These are phyloP conservation scores for Lacerta viridis DNA, from an alignment of 2,797 vertebrate genomes.

Conservation along the genomic window DNA sequence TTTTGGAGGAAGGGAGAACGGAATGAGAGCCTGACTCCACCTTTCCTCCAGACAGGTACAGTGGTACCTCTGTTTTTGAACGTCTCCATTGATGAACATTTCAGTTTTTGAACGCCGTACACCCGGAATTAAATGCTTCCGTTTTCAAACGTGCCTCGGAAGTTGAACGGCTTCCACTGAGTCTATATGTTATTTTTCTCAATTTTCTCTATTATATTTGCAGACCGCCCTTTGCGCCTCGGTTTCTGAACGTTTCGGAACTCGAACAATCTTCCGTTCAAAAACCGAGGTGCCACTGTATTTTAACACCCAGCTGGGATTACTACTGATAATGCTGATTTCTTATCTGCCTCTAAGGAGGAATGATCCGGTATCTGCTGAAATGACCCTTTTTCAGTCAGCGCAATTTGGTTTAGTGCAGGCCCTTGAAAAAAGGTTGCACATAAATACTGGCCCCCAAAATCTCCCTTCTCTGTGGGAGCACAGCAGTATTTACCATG, in stretches of 20 bases:
- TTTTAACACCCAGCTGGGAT: not conserved
- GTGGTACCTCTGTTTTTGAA: too few species aligned
- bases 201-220: too few species aligned
- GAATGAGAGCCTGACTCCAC: not conserved
- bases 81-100: too few species aligned
- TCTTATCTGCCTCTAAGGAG: not conserved
- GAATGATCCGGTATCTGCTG: not conserved
- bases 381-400: not conserved
- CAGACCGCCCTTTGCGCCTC: too few species aligned
- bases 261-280: too few species aligned
- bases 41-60: not conserved
- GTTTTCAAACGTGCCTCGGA: too few species aligned
- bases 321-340: slow-evolving; percentile 17
- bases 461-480: not conserved
- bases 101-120: too few species aligned
- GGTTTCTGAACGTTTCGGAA: too few species aligned
- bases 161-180: too few species aligned
- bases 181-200: too few species aligned
- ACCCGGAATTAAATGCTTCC: too few species aligned
- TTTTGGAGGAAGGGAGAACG: not conserved
- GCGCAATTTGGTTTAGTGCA: not conserved
- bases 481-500: not conserved
- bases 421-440: not conserved
- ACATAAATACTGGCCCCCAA: not conserved
- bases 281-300: too few species aligned